A percentile compares a stretch with the other conserved stretches of the same genome.
phyloP scores from a whole-genome alignment of 1,140 invertebrate species.

The Radopholus similis region DNA sequence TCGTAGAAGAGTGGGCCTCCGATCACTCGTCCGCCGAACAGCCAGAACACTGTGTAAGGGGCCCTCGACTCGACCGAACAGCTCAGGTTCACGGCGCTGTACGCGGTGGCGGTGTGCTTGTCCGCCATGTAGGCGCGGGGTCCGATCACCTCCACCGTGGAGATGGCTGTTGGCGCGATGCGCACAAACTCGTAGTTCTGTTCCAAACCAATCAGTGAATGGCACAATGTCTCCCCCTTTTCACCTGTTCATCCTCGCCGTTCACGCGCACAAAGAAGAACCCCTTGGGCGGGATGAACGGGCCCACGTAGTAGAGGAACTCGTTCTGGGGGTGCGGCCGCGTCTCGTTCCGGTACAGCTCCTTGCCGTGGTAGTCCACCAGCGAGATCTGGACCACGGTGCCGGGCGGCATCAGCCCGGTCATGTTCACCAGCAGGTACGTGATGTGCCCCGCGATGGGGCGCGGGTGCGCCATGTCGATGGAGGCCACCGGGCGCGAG shows the following conservation, averaged over 20 bases:
- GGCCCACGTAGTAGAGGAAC: conserved; percentile 62
- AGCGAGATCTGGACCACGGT: conserved; percentile 63
- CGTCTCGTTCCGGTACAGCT: conserved; percentile 60
- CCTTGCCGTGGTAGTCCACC: conserved; percentile 63
- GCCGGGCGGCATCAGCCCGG: conserved; percentile 57
- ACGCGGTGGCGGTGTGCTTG: conserved; percentile 54
- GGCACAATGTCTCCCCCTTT: too few species aligned
- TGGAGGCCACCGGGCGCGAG: conserved; percentile 61
- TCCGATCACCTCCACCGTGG: conserved; percentile 53
- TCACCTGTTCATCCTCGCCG: conserved; percentile 41
- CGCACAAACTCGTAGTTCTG: conserved; percentile 62
- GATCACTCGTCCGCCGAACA: conserved; percentile 58
- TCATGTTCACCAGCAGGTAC: conserved; percentile 64
- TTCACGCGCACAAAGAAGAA: conserved; percentile 66
- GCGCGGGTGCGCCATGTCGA: conserved; percentile 61
- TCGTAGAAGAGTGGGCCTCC: conserved; percentile 57
- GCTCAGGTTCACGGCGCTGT: conserved; percentile 59
- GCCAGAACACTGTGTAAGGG: conserved; percentile 65
- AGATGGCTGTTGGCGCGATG: conserved; percentile 63
- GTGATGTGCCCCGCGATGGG: conserved; percentile 60
- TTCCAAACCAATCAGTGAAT: too few species aligned
- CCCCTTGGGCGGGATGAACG: conserved; percentile 62
- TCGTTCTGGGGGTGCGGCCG: conserved; percentile 45
- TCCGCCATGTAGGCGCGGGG: conserved; percentile 59
- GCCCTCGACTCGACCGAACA: conserved; percentile 65